Base-by-base conservation (phyloP, 1,140 invertebrate species). In the Schlechtendalia chinensis region DNA sequence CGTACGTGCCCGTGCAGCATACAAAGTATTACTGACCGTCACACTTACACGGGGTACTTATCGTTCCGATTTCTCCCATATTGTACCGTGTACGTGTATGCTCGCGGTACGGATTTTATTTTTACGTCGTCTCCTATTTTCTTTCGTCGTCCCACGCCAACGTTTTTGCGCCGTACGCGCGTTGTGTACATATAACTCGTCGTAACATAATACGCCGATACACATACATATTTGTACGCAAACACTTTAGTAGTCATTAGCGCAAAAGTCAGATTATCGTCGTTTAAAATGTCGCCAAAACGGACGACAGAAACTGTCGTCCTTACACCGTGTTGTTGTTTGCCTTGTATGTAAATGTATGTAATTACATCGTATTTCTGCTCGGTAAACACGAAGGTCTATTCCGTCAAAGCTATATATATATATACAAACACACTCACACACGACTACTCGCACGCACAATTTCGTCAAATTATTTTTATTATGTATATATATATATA, bases 351-450 rank as follows among this genome's bases (percentile, higher is more conserved):
- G 61, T 19, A 32, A 8, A 3, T 63, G 29, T 32, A 19, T 17
- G 8, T 63, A 63, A 63, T 63, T 29, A 67, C 63, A 67, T 47
- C 17, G 22, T 69, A 69, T 69, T 69, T 17, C 39, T 69, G n/a
- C n/a, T 45, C 24, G 11, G 22, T 69, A 47, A 69, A 69, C 65
- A 69, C 5, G 65, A 69, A 69, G 63, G 65, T 47, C 39, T 47
- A 69, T 69, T 45, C 32, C 14, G 10, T 67, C 32, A 45, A 67
- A 67, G 32, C n/a, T 67, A 22, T n/a, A 39, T 27, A 19, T 14
- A 39, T 8, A 8, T 4, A 39, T 39, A n/a, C n/a, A n/a, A 45
- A 45, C 10, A 45, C 10, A 5, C 39, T 45, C 10, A 5, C 39
- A 45, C 39, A 45, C 29, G 45, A 67, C n/a, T n/a, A 67, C 63